phyloP scores from a whole-genome alignment of 2,888 invertebrate genomes.

The Aphrophora alni region DNA sequence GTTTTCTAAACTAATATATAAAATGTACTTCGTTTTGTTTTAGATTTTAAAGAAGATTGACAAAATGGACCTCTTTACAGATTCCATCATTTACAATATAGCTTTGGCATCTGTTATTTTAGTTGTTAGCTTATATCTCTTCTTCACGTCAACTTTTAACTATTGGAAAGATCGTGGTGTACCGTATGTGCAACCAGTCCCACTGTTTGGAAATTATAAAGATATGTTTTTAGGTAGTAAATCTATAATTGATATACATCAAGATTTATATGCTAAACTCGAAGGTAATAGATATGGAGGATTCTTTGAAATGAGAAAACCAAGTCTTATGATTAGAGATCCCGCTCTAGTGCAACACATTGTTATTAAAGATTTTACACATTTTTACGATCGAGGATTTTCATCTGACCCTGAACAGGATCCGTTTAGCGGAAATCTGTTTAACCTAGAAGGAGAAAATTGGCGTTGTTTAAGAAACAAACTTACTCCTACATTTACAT shows the following conservation, averaged over 20 bases:
- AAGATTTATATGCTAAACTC: conserved; percentile 23
- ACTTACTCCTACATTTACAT: conserved; percentile 57
- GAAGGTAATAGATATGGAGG: conserved; percentile 24
- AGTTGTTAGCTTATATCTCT: neutral
- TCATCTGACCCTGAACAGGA: conserved; percentile 38
- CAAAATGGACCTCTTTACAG: neutral
- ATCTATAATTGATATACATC: neutral
- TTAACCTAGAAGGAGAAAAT: conserved; percentile 51
- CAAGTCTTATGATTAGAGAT: conserved; percentile 30
- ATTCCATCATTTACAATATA: neutral
- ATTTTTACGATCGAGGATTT: conserved; percentile 44
- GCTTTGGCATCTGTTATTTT: neutral
- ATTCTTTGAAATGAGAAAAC: conserved; percentile 20
- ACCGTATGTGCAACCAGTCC: conserved; percentile 51
- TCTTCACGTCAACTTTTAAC: too few species aligned
- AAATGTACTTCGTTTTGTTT: too few species aligned
- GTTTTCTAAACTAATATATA: too few species aligned
- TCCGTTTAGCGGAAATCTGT: conserved; percentile 44
- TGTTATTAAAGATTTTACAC: conserved; percentile 46
- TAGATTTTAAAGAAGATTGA: too few species aligned
- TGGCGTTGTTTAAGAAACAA: conserved; percentile 57
- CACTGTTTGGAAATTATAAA: conserved; percentile 57
- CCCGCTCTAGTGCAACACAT: conserved; percentile 35
- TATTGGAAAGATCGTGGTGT: too few species aligned
- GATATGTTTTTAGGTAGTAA: conserved; percentile 40